Evolutionary conservation across 2,888 invertebrate genomes (phyloP), one percentile per base, ranked within the genome.

Genomic region (Calameuta filiformis): DNA sequence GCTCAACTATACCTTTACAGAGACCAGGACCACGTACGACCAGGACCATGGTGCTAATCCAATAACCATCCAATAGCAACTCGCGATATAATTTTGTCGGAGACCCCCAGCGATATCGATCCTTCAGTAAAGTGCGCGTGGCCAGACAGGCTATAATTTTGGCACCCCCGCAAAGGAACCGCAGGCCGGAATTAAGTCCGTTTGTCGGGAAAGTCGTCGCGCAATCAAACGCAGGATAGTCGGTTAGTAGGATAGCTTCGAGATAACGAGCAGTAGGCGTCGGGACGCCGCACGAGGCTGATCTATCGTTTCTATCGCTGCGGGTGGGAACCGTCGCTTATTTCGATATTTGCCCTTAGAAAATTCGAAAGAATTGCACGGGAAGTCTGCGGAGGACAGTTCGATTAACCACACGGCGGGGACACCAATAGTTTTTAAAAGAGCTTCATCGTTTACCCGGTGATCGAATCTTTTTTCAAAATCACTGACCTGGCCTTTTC

Each of bases 381-480:
- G 79, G 56, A 76, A 76, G 73, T 90, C 91, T 91, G 91, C 78
- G 79, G 83, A 85, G 87, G 91, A 91, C 91, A 89, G 89, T 91
- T 91, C 91, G 89, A 91, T 91, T 90, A 91, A 90, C 85, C 83
- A 81, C 89, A 78, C 90, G 79, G 85, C 87, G 81, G 90, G 90
- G 85, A 71, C 71, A 71, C 71, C 71, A 12, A 1, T 56, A 23
- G 56, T 9, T 56, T 56, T 56, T 9, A 56, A 56, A 56, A 23
- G 56, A 56, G 23, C 56, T 23, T 56, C 23, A 15, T 40, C 4
- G 23, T 23, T 23, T 56, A 3, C 23, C 56, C 56, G 56, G 23
- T 56, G 56, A 56, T 56, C 23, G 56, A 56, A 23, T 23, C 23
- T 56, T 56, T 56, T 56, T 23, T 56, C 23, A 9, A 56, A 56